Conservation (phyloP, 2,113 vertebrate genomes). For the Lepus timidus region DNA sequence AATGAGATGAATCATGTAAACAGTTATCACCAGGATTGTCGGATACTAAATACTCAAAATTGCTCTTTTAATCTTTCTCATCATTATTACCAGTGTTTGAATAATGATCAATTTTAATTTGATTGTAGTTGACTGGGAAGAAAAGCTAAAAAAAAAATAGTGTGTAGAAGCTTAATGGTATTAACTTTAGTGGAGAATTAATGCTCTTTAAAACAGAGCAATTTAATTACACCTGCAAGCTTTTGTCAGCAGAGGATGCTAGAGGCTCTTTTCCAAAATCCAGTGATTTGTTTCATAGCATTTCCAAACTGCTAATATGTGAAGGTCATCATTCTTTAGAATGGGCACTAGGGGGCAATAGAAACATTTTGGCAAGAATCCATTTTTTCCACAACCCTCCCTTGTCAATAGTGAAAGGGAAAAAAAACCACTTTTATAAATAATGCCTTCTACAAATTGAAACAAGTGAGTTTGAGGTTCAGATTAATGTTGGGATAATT, state of each 20-base stretch:
- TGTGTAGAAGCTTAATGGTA: neutral
- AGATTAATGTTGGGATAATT: conserved; percentile 44
- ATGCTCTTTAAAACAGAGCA: conserved; percentile 47
- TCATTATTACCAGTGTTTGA: conserved; percentile 4
- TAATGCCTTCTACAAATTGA: conserved; percentile 50
- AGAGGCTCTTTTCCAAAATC: conserved; percentile 58
- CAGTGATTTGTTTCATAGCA: neutral
- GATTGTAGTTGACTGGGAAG: conserved; percentile 44
- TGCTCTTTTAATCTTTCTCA: conserved; percentile 1
- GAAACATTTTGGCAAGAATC: conserved; percentile 38
- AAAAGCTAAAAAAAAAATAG: neutral
- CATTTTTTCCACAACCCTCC: neutral
- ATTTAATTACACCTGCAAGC: conserved; percentile 27
- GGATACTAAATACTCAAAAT: neutral
- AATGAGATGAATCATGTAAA: conserved; percentile 6
- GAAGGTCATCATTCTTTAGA: conserved; percentile 34
- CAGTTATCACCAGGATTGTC: neutral
- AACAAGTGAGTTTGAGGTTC: conserved; percentile 30
- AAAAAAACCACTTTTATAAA: conserved; percentile 17
- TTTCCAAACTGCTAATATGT: neutral
- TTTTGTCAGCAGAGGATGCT: conserved; percentile 73
- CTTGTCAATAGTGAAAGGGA: neutral
- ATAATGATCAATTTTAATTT: conserved; percentile 56
- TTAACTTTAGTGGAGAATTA: conserved; percentile 51
- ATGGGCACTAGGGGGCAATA: conserved; percentile 72